These are phyloP conservation scores for Scalopus aquaticus DNA, from an alignment of 2,113 vertebrate species.

Conservation along the genomic window DNA sequence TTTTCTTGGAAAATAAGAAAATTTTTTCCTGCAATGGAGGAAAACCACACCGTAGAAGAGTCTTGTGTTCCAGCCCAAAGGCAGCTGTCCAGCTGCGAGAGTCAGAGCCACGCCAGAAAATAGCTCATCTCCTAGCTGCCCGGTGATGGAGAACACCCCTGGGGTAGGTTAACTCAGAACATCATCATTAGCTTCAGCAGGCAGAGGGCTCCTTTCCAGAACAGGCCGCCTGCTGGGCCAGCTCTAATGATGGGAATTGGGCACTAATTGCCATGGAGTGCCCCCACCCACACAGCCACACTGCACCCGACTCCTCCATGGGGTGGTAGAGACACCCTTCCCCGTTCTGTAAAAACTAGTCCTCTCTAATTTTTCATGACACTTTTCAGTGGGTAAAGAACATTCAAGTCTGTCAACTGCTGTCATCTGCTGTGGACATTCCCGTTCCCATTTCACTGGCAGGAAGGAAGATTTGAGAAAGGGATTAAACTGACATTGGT, in stretches of 20 bases:
- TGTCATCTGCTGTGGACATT: not conserved
- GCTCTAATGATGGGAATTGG: not conserved
- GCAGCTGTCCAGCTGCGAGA: slow-evolving; percentile 36
- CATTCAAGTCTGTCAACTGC: rapidly evolving
- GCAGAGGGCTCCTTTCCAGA: not conserved
- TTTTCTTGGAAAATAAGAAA: slow-evolving; percentile 7
- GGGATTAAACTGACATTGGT: not conserved
- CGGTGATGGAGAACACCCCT: not conserved
- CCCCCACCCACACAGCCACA: not conserved
- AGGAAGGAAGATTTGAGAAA: not conserved
- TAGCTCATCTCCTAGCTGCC: not conserved
- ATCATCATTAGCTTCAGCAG: not conserved
- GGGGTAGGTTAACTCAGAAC: slow-evolving; percentile 27
- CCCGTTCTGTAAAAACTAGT: not conserved
- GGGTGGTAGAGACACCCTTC: not conserved
- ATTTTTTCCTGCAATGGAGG: not conserved
- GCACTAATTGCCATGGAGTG: not conserved
- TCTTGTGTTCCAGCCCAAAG: not conserved
- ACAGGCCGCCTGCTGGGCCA: not conserved
- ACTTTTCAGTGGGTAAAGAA: not conserved
- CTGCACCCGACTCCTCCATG: not conserved
- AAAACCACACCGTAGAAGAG: not conserved
- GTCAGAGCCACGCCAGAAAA: slow-evolving; percentile 29
- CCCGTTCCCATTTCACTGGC: not conserved
- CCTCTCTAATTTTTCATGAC: not conserved